Evolutionary conservation across 2,113 vertebrate species (phyloP).

Genomic region (Pycnonotus jocosus): DNA sequence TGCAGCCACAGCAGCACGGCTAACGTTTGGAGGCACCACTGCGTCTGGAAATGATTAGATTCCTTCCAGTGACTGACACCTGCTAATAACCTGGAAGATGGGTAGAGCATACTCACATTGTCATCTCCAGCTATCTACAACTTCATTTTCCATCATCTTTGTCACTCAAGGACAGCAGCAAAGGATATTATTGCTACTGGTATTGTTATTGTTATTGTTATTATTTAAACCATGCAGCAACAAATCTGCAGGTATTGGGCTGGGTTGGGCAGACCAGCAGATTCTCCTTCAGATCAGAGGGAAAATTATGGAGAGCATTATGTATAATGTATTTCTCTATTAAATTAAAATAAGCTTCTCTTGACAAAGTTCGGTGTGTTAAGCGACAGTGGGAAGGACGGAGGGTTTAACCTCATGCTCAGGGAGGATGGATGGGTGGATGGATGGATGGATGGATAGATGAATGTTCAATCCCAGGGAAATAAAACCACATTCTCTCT

Average conservation of each 20-base stretch:
- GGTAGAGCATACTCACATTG: slow-evolving; percentile 38
- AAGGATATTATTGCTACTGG: slow-evolving; percentile 60
- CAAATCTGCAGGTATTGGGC: slow-evolving; percentile 26
- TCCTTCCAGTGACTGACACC: slow-evolving; percentile 63
- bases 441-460: slow-evolving; percentile 4
- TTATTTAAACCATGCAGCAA: slow-evolving; percentile 41
- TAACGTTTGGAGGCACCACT: neutral
- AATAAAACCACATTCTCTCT: neutral
- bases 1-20: neutral
- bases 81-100: slow-evolving; percentile 67
- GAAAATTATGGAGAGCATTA: slow-evolving; percentile 40
- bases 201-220: slow-evolving; percentile 50
- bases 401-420: neutral
- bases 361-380: neutral
- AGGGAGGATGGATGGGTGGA: neutral
- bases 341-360: slow-evolving; percentile 22
- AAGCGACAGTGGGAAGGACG: neutral
- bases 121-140: slow-evolving; percentile 62
- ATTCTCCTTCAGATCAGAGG: neutral
- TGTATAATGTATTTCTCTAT: slow-evolving; percentile 25
- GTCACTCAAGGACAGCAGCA: slow-evolving; percentile 65
- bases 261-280: neutral
- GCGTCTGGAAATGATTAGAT: slow-evolving; percentile 48
- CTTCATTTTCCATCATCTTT: slow-evolving; percentile 72
- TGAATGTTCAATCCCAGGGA: neutral